Evolutionary conservation across 2,113 vertebrate genomes (phyloP).

Genomic region (Sporophila hypoxantha): DNA sequence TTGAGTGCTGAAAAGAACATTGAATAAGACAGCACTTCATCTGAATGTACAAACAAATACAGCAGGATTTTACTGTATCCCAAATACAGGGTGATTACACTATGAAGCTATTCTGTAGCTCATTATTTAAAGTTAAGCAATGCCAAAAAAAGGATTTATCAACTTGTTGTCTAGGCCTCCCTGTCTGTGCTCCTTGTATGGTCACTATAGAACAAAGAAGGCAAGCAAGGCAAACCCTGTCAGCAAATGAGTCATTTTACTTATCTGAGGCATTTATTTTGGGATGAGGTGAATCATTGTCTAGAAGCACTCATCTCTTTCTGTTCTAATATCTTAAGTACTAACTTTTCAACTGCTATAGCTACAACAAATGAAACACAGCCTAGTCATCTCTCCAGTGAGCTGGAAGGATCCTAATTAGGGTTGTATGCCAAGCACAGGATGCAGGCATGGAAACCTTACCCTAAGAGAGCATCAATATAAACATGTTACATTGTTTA

Average conservation of each 20-base stretch:
- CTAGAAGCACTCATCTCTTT: neutral
- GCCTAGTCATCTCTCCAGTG: neutral
- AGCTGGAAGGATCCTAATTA: neutral
- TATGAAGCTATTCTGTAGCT: neutral
- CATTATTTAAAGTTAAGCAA: neutral
- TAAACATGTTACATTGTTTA: neutral
- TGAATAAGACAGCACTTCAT: neutral
- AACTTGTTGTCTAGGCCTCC: neutral
- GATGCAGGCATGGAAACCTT: neutral
- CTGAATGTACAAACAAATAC: neutral
- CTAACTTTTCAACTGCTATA: neutral
- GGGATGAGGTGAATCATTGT: conserved; percentile 1
- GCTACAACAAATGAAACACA: neutral
- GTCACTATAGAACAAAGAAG: neutral
- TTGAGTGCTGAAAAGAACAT: neutral
- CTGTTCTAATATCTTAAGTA: neutral
- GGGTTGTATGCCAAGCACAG: neutral
- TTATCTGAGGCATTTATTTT: neutral
- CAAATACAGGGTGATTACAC: neutral
- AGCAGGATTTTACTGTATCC: neutral
- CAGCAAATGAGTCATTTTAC: conserved; percentile 27
- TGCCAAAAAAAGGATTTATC: neutral
- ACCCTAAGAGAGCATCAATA: neutral
- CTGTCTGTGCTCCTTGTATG: neutral
- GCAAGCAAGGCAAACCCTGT: neutral